phyloP scores from a whole-genome alignment of 2,888 invertebrate species.

The Tipula confusa region DNA sequence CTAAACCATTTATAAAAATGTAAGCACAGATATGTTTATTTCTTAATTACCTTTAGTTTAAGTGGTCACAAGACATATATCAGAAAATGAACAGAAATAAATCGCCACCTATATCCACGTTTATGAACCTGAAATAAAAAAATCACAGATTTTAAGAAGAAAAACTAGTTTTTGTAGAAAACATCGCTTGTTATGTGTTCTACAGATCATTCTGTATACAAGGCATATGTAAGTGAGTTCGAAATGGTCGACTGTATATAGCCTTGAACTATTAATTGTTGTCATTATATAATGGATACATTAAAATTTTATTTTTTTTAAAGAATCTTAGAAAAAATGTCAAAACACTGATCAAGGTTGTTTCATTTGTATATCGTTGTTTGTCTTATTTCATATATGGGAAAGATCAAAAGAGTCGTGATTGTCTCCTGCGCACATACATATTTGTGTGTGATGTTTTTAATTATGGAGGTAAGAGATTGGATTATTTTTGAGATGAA shows the following conservation, averaged over 20 bases:
- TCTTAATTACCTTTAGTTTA: too few relatives aligned
- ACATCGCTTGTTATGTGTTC: too few relatives aligned
- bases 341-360: conserved; percentile 3
- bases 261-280: conserved; percentile 20
- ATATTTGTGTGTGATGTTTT: background rate
- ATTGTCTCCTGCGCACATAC: background rate
- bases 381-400: background rate
- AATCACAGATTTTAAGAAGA: too few relatives aligned
- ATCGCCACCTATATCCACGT: too few relatives aligned
- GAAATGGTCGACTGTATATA: background rate
- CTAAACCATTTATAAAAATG: too few relatives aligned
- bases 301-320: background rate
- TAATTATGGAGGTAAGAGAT: background rate
- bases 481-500: background rate
- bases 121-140: too few relatives aligned
- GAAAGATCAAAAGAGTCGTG: background rate
- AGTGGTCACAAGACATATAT: too few relatives aligned
- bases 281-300: background rate
- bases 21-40: too few relatives aligned
- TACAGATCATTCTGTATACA: too few relatives aligned
- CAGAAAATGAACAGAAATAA: too few relatives aligned
- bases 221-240: background rate
- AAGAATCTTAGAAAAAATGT: background rate
- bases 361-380: background rate
- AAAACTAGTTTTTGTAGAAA: too few relatives aligned